Evolutionary conservation across 2,888 invertebrate genomes (phyloP).

Genomic region (Lamellibrachia satsuma): DNA sequence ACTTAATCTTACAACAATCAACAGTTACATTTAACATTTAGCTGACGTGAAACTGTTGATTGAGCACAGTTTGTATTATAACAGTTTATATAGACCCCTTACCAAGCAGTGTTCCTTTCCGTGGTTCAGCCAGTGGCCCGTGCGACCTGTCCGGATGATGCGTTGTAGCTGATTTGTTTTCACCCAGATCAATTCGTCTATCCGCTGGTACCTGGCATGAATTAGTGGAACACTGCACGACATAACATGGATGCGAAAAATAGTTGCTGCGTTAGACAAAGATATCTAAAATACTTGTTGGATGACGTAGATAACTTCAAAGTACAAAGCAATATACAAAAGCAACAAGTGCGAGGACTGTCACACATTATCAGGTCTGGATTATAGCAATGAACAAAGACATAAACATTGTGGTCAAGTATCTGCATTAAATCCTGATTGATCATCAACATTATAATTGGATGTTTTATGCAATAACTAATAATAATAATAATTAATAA

Average conservation of each 20-base stretch:
- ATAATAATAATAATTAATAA: no score
- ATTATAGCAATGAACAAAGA: not conserved
- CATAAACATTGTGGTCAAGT: not conserved
- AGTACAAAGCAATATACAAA: not conserved
- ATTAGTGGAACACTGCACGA: not conserved
- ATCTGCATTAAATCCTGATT: not conserved
- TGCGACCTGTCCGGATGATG: conserved; percentile 94
- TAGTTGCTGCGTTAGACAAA: not conserved
- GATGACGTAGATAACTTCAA: not conserved
- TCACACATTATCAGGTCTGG: not conserved
- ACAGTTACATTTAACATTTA: no score
- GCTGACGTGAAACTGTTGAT: not conserved
- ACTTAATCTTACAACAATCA: no score
- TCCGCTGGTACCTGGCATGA: conserved; percentile 78
- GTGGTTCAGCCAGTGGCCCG: conserved; percentile 98
- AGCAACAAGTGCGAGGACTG: not conserved
- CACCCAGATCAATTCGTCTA: conserved; percentile 98
- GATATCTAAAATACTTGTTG: not conserved
- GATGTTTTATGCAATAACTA: not conserved
- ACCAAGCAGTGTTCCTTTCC: conserved; percentile 97
- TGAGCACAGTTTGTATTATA: not conserved
- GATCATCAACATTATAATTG: not conserved
- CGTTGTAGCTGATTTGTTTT: conserved; percentile 97
- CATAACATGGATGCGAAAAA: not conserved
- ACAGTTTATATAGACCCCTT: conserved; percentile 33